Base-by-base conservation (phyloP, 2,888 invertebrate species). In the Aphodius granarius region DNA sequence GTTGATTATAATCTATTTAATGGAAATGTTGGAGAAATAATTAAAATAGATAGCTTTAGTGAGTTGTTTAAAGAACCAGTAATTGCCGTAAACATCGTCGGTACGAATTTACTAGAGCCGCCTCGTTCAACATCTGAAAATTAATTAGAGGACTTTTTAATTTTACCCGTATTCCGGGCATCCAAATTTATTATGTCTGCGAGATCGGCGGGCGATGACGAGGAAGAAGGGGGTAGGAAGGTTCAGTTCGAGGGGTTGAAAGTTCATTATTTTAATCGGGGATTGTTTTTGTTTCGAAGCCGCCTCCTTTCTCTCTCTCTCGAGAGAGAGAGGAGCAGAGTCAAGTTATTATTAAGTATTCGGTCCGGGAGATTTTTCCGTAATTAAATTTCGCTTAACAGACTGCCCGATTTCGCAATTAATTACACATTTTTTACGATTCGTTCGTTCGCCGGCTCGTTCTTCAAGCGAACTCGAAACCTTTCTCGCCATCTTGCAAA, bases 231-330 rank as follows among this genome's bases (percentile, higher is more conserved):
- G 68, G 13, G 68, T 18, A 16, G 22, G n/a, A n/a, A 20, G n/a
- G 68, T 20, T 22, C n/a, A 21, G 21, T 68, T 43, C 13, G 43
- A 13, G 68, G 22, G 68, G 68, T 20, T 21, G 68, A 68, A 68
- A 68, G 68, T 68, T 68, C 68, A 68, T 68, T 68, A 68, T 68
- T 68, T 68, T 68, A 68, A 68, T 68, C 68, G 68, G 68, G n/a
- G 68, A 68, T 68, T 68, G 68, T 68, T 68, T 68, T 68, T 68
- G 68, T 68, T 68, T 68, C 68, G 22, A 21, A 13, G 4, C 9
- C 43, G 43, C 43, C 19, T 21, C 68, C 21, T 20, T 21, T 6
- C 22, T n/a, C 21, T 20, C 68, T 22, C 68, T 68, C 22, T 68
- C 22, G n/a, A 22, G 68, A 22, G n/a, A 22, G 68, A 22, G 22